phyloP scores from a whole-genome alignment of 23 tunicate genomes.

The Oikopleura vanhoeffeni region DNA sequence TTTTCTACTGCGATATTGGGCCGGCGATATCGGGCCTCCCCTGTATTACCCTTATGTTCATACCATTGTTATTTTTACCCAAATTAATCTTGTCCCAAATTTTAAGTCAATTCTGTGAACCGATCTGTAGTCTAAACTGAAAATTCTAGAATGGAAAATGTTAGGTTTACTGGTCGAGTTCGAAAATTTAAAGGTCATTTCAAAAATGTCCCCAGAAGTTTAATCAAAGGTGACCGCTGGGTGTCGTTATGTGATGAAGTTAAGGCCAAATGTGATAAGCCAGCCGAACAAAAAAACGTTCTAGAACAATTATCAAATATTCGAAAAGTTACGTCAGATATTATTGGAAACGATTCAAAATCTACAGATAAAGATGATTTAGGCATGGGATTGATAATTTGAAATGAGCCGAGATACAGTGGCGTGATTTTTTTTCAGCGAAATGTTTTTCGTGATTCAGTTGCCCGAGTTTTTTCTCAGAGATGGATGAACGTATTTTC shows the following conservation, averaged over 20 bases:
- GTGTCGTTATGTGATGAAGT: background rate
- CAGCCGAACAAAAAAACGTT: background rate
- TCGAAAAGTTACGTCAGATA: background rate
- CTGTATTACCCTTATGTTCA: no score
- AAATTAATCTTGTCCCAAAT: no score
- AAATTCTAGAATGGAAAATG: background rate
- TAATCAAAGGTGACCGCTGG: background rate
- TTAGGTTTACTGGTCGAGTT: slow-evolving; percentile 5
- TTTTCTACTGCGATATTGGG: no score
- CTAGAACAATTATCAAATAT: background rate
- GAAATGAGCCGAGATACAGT: no score
- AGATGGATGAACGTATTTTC: no score
- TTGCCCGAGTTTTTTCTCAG: no score
- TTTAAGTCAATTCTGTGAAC: no score
- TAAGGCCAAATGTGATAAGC: background rate
- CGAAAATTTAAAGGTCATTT: background rate
- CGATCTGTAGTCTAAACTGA: no score
- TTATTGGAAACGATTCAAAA: background rate
- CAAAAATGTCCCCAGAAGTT: background rate
- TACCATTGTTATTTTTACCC: no score
- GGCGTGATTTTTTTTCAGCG: no score
- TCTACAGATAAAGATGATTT: background rate
- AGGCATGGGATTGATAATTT: background rate
- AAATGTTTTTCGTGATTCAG: no score
- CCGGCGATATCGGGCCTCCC: no score